Conservation (phyloP, 2,888 invertebrate species). For the Agriotes lineatus region DNA sequence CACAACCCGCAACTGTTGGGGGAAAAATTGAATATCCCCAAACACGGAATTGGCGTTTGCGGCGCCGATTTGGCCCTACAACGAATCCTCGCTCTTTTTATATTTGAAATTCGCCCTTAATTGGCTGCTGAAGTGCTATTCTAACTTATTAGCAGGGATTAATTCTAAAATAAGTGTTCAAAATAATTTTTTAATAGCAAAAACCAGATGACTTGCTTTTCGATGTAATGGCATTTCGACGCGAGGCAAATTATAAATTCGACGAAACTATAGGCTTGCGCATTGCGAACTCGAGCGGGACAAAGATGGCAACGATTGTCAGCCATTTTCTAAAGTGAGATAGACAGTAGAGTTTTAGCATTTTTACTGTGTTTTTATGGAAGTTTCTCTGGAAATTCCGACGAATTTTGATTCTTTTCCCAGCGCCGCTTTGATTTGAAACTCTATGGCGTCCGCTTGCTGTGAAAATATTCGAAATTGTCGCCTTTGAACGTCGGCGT, state of each 20-base stretch:
- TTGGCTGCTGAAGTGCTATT: too few relatives aligned
- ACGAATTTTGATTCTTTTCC: slow-evolving; percentile 1
- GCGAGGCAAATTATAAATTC: too few relatives aligned
- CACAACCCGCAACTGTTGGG: slow-evolving; percentile 64
- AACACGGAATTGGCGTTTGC: not conserved
- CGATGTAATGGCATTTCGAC: slow-evolving; percentile 19
- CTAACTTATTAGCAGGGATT: too few relatives aligned
- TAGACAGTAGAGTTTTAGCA: slow-evolving; percentile 64
- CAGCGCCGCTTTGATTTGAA: not conserved
- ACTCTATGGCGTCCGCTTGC: slow-evolving; percentile 7
- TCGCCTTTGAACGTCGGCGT: slow-evolving; percentile 53
- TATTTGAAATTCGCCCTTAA: too few relatives aligned
- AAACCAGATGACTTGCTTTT: too few relatives aligned
- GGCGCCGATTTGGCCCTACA: slow-evolving; percentile 13
- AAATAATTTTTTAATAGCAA: too few relatives aligned
- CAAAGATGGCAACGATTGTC: slow-evolving; percentile 67
- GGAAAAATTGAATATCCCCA: slow-evolving; percentile 43
- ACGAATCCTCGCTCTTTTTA: too few relatives aligned
- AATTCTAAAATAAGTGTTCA: too few relatives aligned
- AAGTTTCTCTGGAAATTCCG: slow-evolving; percentile 15
- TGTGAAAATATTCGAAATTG: slow-evolving; percentile 30
- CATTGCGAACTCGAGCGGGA: slow-evolving; percentile 55
- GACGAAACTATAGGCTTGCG: slow-evolving; percentile 38
- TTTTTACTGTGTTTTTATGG: slow-evolving; percentile 55
- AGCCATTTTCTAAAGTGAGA: slow-evolving; percentile 69